Evolutionary conservation across 2,888 invertebrate genomes (phyloP).

Genomic region (Julus scandinavius): DNA sequence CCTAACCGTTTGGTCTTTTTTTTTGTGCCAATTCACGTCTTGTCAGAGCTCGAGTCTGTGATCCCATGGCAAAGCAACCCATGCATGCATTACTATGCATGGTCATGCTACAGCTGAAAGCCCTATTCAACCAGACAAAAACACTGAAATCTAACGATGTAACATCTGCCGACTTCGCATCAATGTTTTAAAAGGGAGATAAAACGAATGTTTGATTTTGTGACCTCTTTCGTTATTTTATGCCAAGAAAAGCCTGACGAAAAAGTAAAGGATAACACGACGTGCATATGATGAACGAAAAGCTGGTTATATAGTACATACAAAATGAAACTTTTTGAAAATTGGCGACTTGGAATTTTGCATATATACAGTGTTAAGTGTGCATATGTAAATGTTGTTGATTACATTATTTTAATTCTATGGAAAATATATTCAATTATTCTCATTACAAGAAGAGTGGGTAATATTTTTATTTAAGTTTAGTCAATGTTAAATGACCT

Average conservation of each 20-base stretch:
- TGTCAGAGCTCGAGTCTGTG: background rate
- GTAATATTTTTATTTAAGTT: too few relatives aligned
- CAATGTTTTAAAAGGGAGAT: slow-evolving; percentile 35
- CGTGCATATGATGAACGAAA: background rate
- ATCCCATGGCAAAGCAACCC: background rate
- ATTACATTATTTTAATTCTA: too few relatives aligned
- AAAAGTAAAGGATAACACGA: background rate
- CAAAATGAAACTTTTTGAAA: too few relatives aligned
- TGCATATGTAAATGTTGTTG: too few relatives aligned
- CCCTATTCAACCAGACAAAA: background rate
- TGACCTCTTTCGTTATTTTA: background rate
- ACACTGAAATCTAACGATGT: background rate
- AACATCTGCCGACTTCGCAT: background rate
- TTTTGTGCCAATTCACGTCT: slow-evolving; percentile 2
- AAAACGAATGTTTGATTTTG: background rate
- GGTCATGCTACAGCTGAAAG: background rate
- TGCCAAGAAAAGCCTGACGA: background rate
- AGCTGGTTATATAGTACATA: background rate
- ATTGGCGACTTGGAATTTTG: too few relatives aligned
- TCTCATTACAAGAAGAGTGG: too few relatives aligned
- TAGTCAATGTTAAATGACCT: background rate
- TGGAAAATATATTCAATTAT: too few relatives aligned
- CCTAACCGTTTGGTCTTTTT: background rate
- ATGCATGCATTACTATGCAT: slow-evolving; percentile 3
- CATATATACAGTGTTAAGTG: too few relatives aligned